A percentile compares a stretch with the other conserved stretches of the same genome.
These are phyloP conservation scores for Gila orcuttii DNA, from an alignment of 2,113 vertebrate genomes.

Conservation along the genomic window DNA sequence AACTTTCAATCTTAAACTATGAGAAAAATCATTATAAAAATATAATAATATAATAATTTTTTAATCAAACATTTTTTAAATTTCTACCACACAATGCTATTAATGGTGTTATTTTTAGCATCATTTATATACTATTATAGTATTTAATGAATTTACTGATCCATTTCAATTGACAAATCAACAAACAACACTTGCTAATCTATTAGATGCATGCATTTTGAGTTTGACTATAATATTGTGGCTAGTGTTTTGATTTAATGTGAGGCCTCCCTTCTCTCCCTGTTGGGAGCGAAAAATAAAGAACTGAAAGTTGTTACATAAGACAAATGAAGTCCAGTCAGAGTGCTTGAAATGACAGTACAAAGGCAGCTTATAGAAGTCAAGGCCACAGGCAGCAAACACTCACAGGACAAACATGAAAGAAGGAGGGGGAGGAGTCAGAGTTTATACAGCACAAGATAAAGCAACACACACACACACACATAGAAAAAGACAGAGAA, in stretches of 20 bases:
- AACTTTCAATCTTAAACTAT: not conserved
- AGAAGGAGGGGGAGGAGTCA: slow-evolving; percentile 6
- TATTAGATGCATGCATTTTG: not conserved
- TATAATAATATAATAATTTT: too few species aligned
- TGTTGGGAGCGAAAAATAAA: slow-evolving; percentile 46
- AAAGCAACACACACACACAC: not conserved
- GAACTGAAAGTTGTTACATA: slow-evolving; percentile 56
- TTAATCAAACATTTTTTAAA: too few species aligned
- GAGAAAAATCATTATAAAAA: not conserved
- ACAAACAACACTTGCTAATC: not conserved
- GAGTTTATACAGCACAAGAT: not conserved
- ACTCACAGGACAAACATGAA: slow-evolving; percentile 40
- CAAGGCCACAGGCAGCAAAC: slow-evolving; percentile 59
- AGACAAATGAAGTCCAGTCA: slow-evolving; percentile 64
- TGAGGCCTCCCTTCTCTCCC: not conserved
- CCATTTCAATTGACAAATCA: too few species aligned
- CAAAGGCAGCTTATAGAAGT: slow-evolving; percentile 64
- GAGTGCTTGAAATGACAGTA: slow-evolving; percentile 39
- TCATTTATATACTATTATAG: too few species aligned
- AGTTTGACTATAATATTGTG: not conserved
- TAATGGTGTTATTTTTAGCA: too few species aligned
- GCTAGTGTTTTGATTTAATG: not conserved
- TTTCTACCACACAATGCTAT: too few species aligned
- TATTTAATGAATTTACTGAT: too few species aligned
- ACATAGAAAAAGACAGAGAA: too few species aligned